Conservation (phyloP, 2,113 vertebrate species). For the Prunella fulvescens region DNA sequence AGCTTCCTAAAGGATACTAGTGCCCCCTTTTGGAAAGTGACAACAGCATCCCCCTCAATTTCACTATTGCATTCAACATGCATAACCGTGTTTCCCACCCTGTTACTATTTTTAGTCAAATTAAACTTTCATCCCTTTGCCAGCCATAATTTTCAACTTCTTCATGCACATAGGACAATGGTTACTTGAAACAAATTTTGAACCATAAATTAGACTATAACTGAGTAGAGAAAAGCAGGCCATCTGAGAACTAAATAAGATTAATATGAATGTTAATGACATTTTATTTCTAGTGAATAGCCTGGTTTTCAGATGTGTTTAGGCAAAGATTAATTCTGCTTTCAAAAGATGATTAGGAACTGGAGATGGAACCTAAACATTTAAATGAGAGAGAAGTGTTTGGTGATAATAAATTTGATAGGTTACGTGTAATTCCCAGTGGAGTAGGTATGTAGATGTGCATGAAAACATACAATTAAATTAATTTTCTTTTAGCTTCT, state of each 20-base stretch:
- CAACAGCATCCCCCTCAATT: not conserved
- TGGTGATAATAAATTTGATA: not conserved
- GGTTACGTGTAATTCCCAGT: not conserved
- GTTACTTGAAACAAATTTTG: not conserved
- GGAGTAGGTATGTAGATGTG: not conserved
- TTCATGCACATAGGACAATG: not conserved
- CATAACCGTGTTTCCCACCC: not conserved
- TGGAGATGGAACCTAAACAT: not conserved
- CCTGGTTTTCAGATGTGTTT: not conserved
- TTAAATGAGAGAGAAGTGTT: not conserved
- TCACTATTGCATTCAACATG: not conserved
- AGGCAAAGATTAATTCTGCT: not conserved
- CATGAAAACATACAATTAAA: not conserved
- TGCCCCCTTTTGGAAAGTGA: not conserved
- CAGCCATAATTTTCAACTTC: not conserved
- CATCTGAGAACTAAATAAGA: not conserved
- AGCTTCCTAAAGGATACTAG: not conserved
- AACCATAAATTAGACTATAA: not conserved
- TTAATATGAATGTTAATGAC: not conserved
- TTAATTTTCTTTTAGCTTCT: not conserved
- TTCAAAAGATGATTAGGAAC: not conserved
- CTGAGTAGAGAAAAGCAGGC: not conserved
- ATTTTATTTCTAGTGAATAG: not conserved
- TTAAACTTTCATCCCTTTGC: not conserved
- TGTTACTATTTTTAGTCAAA: not conserved